A percentile compares a stretch with the other conserved stretches of the same genome.
These are phyloP conservation scores for Acanthurus lineatus DNA, from an alignment of 2,797 vertebrate species.

Conservation along the genomic window DNA sequence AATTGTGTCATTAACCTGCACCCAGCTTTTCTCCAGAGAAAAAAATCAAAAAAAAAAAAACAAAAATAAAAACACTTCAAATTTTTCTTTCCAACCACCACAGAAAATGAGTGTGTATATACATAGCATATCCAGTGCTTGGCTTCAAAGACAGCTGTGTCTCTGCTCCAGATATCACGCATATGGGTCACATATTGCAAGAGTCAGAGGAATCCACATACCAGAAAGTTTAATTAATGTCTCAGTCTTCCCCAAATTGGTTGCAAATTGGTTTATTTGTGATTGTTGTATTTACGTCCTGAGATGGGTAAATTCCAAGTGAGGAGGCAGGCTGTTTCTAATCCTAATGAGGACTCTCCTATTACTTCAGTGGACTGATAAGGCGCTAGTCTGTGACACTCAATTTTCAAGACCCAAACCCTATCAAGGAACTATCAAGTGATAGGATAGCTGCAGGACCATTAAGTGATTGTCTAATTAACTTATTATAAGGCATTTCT, in stretches of 20 bases:
- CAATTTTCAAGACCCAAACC: slow-evolving; percentile 72
- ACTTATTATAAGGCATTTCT: slow-evolving; percentile 83
- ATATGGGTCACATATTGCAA: slow-evolving; percentile 63
- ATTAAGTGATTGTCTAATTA: slow-evolving; percentile 85
- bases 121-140: slow-evolving; percentile 29
- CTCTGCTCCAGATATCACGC: slow-evolving; percentile 47
- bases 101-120: background rate
- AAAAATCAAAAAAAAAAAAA: too few relatives aligned
- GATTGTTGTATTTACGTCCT: slow-evolving; percentile 44
- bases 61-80: too few relatives aligned
- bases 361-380: slow-evolving; percentile 72
- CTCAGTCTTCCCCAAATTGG: slow-evolving; percentile 49
- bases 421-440: slow-evolving; percentile 78
- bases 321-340: slow-evolving; percentile 59
- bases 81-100: background rate
- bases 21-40: too few relatives aligned
- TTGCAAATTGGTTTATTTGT: slow-evolving; percentile 61
- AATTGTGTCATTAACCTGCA: too few relatives aligned
- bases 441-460: slow-evolving; percentile 75
- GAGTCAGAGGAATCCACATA: slow-evolving; percentile 17
- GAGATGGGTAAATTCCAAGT: slow-evolving; percentile 54
- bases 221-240: slow-evolving; percentile 56
- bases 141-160: slow-evolving; percentile 40
- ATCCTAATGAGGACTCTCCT: slow-evolving; percentile 74
- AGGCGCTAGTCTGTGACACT: slow-evolving; percentile 67